Base-by-base conservation (phyloP, 1,140 invertebrate genomes). In the Ladona fulva region DNA sequence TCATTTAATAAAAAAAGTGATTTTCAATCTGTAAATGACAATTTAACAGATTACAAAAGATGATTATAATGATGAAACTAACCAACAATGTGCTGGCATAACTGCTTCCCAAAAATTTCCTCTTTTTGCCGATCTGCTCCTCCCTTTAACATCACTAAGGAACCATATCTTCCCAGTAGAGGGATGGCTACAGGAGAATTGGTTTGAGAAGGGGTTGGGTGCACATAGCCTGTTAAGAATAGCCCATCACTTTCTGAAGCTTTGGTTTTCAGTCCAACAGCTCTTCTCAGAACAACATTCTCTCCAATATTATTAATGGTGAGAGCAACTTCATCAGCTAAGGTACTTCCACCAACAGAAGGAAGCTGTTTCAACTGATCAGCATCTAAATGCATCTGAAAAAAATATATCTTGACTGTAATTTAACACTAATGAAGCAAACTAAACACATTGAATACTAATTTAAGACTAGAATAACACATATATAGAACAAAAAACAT, bases 21-120 rank as follows among this genome's bases (percentile, higher is more conserved):
- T n/a, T n/a, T n/a, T n/a, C n/a, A n/a, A n/a, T n/a, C n/a, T n/a
- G n/a, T n/a, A n/a, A n/a, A n/a, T n/a, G n/a, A n/a, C n/a, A n/a
- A n/a, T n/a, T n/a, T n/a, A n/a, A n/a, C n/a, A n/a, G n/a, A n/a
- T n/a, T n/a, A n/a, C n/a, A n/a, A 8, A 37, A 8, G 8, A 8
- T 37, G 1, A 37, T 1, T 29, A 76, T 75, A 74, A 16, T 7
- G 14, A 8, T 75, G 25, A 59, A 74, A 77, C 81, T 81, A 82
- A 89, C 90, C 95, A 73, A 98, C 94, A 81, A 98, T 91, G 83
- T 98, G 96, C 83, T 97, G 95, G 84, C 95, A 96, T 11, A 96
- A 83, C 82, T 94, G 90, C 78, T 88, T 87, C 24, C 91, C 91
- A 11, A 95, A 82, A 74, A 88, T 79, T 22, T 89, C 84, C 25